A percentile compares a stretch with the other conserved stretches of the same genome.
phyloP scores from a whole-genome alignment of 2,113 vertebrate genomes.

The Nothobranchius furzeri region DNA sequence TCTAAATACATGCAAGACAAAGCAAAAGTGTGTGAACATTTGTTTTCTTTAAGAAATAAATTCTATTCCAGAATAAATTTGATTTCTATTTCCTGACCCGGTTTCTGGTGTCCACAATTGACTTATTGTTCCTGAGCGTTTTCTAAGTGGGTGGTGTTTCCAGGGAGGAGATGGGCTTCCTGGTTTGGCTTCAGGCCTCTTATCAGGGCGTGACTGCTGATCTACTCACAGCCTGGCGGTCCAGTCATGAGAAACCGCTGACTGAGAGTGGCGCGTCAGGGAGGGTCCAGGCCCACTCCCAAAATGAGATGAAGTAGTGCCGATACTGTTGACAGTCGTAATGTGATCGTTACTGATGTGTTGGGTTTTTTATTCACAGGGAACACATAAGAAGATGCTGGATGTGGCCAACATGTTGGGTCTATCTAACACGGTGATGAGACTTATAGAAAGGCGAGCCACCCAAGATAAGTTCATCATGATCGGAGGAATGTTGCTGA shows the following conservation, averaged over 20 bases:
- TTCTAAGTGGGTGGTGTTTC: constrained; percentile 55
- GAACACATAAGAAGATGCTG: constrained; percentile 96
- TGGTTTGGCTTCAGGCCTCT: constrained; percentile 60
- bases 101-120: constrained; percentile 41
- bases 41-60: too few species aligned
- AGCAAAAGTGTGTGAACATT: too few species aligned
- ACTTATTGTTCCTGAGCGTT: constrained; percentile 38
- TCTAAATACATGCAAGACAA: not conserved
- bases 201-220: constrained; percentile 80
- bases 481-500: constrained; percentile 94
- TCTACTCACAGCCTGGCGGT: constrained; percentile 29
- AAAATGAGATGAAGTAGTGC: constrained; percentile 38
- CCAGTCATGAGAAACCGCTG: constrained; percentile 67
- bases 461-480: constrained; percentile 97
- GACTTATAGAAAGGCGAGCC: constrained; percentile 93
- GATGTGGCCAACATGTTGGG: constrained; percentile 97
- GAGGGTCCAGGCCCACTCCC: constrained; percentile 38
- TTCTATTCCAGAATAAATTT: not conserved
- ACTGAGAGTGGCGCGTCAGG: constrained; percentile 44
- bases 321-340: constrained; percentile 9
- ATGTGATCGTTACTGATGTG: constrained; percentile 5
- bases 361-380: constrained; percentile 69
- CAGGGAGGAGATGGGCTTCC: constrained; percentile 76
- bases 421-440: constrained; percentile 97
- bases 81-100: constrained; percentile 12